phyloP scores from a whole-genome alignment of 2,888 invertebrate species.

The Schrankia costaestrigalis region DNA sequence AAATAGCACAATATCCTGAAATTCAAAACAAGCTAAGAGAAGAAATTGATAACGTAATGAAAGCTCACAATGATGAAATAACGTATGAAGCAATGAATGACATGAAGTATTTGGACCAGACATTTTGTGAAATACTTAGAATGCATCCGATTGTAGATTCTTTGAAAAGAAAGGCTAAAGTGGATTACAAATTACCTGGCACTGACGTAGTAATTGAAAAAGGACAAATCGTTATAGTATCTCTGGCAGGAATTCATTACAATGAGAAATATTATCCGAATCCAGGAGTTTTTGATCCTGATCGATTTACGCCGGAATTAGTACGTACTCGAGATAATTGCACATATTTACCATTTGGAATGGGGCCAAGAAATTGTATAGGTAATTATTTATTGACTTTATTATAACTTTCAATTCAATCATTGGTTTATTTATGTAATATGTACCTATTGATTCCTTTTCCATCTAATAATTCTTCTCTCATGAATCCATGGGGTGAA shows the following conservation, averaged over 20 bases:
- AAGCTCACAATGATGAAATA: conserved; percentile 43
- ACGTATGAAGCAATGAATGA: conserved; percentile 54
- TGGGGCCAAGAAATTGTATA: conserved; percentile 62
- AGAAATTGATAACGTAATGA: conserved; percentile 46
- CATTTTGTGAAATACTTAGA: conserved; percentile 56
- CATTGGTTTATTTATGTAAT: background rate
- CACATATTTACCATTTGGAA: conserved; percentile 60
- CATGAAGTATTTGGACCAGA: conserved; percentile 56
- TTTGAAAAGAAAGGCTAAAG: conserved; percentile 47
- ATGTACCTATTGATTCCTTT: background rate
- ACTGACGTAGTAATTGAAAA: conserved; percentile 49
- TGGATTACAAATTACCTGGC: conserved; percentile 50
- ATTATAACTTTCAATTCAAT: background rate
- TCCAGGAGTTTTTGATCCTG: conserved; percentile 66
- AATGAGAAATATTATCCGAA: conserved; percentile 61
- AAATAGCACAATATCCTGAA: conserved; percentile 51
- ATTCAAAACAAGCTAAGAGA: conserved; percentile 50
- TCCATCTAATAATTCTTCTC: background rate
- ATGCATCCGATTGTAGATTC: conserved; percentile 61
- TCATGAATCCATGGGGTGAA: no score
- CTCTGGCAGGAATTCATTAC: conserved; percentile 53
- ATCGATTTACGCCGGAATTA: conserved; percentile 56
- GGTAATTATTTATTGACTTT: conserved; percentile 39
- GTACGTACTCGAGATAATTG: conserved; percentile 43
- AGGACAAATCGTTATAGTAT: conserved; percentile 45